Base-by-base conservation (phyloP, 2,113 vertebrate genomes). In the Larimichthys polyactis region DNA sequence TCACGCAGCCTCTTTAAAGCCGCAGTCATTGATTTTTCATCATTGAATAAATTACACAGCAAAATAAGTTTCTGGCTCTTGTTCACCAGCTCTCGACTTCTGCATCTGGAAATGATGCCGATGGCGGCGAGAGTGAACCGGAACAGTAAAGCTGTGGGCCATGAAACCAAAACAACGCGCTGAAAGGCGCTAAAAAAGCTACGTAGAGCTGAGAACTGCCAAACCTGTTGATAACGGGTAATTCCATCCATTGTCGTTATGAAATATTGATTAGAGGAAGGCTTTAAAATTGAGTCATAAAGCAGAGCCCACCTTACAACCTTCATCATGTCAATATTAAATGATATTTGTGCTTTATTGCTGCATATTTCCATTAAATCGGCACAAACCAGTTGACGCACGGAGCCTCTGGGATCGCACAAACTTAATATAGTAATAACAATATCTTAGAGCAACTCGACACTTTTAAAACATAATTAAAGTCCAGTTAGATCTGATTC, bases 401-500 rank as follows among this genome's bases (percentile, higher is more conserved):
- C 40, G 52, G 19, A 29, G n/a, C 27, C 54, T 29, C 11, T 32
- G 54, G 55, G 49, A 48, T 11, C 11, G 16, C 9, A 62, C 27
- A 32, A 71, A 46, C 43, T 62, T 62, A 64, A 71, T 74, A 77
- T 4, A 52, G 11, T 12, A 1, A 79, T 2, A 3, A 27, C 36
- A 44, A 54, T 16, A 57, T 66, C 63, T 36, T 20, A 9, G 46
- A 36, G 36, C 27, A 73, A 24, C 73, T 81, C 27, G n/a, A 55
- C 14, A 44, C n/a, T 29, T 54, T 15, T 36, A 52, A 67, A 67
- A 79, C 51, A 17, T 24, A 63, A 63, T 52, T 59, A 63, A 73
- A 66, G n/a, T 43, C 71, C 49, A 80, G 36, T 77, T 83, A 72
- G 20, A 64, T 54, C 10, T 24, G 71, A 65, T 48, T 71, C 20